Conservation (phyloP, 2,888 invertebrate genomes). For the Amiota communis region DNA sequence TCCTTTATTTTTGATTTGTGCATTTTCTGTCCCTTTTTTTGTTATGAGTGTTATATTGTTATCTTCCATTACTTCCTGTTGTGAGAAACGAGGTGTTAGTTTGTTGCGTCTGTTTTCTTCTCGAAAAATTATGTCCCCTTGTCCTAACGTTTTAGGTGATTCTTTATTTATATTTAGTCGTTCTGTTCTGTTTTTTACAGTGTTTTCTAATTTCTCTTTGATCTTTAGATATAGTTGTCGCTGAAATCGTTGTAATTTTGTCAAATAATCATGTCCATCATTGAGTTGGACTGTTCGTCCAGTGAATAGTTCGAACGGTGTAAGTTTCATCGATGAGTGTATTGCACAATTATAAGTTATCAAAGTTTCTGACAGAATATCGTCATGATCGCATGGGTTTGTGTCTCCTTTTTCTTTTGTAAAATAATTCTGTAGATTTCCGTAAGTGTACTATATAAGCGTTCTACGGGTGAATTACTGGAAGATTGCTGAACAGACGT, state of each 20-base stretch:
- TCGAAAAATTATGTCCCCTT: slow-evolving; percentile 8
- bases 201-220: slow-evolving; percentile 30
- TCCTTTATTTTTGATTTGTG: slow-evolving; percentile 33
- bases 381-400: slow-evolving; percentile 23
- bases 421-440: slow-evolving; percentile 42
- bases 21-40: slow-evolving; percentile 11
- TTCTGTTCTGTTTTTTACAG: slow-evolving; percentile 22
- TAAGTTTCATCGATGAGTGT: slow-evolving; percentile 34
- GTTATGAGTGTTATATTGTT: slow-evolving; percentile 26
- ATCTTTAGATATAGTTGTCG: slow-evolving; percentile 32
- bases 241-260: slow-evolving; percentile 25
- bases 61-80: slow-evolving; percentile 5
- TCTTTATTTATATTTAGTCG: slow-evolving; percentile 37
- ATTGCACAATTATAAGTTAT: slow-evolving; percentile 38
- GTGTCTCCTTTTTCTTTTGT: slow-evolving; percentile 11
- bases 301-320: slow-evolving; percentile 25
- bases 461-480: slow-evolving; percentile 41
- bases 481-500: slow-evolving; percentile 38
- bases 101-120: slow-evolving; percentile 37
- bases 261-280: slow-evolving; percentile 32
- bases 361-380: slow-evolving; percentile 38
- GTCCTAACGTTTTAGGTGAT: slow-evolving; percentile 9
- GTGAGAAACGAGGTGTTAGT: too few relatives aligned
- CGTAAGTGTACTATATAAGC: slow-evolving; percentile 39
- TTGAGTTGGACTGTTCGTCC: slow-evolving; percentile 16